Conservation (phyloP, 2,888 invertebrate genomes). For the Slavum lentiscoides region DNA sequence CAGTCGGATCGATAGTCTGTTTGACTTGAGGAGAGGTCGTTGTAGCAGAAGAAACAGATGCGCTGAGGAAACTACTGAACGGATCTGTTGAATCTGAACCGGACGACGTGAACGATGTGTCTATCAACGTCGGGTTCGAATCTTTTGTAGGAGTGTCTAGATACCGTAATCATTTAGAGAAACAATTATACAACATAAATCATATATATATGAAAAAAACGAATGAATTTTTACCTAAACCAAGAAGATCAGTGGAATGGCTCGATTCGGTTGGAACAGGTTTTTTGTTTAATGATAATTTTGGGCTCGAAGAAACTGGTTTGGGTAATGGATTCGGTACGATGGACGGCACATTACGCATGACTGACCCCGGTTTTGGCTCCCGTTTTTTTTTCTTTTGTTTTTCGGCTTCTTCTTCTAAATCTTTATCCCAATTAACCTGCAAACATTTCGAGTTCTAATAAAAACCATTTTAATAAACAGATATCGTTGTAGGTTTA, state of each 20-base stretch:
- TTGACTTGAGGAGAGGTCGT: constrained; percentile 56
- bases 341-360: constrained; percentile 55
- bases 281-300: constrained; percentile 58
- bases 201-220: not conserved
- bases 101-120: constrained; percentile 52
- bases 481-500: too few relatives aligned
- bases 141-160: constrained; percentile 56
- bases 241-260: constrained; percentile 63
- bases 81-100: constrained; percentile 66
- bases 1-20: constrained; percentile 55
- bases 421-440: constrained; percentile 79
- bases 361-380: constrained; percentile 60
- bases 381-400: constrained; percentile 83
- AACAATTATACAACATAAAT: constrained; percentile 14
- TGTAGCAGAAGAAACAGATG: constrained; percentile 58
- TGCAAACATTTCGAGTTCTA: constrained; percentile 53
- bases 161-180: constrained; percentile 42
- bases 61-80: constrained; percentile 76
- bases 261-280: constrained; percentile 60
- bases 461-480: too few relatives aligned
- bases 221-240: constrained; percentile 60
- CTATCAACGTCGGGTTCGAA: constrained; percentile 44
- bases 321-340: constrained; percentile 66
- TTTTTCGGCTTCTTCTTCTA: constrained; percentile 82
- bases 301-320: constrained; percentile 63